Conservation (phyloP, 2,888 invertebrate genomes). For the Deilephila elpenor region DNA sequence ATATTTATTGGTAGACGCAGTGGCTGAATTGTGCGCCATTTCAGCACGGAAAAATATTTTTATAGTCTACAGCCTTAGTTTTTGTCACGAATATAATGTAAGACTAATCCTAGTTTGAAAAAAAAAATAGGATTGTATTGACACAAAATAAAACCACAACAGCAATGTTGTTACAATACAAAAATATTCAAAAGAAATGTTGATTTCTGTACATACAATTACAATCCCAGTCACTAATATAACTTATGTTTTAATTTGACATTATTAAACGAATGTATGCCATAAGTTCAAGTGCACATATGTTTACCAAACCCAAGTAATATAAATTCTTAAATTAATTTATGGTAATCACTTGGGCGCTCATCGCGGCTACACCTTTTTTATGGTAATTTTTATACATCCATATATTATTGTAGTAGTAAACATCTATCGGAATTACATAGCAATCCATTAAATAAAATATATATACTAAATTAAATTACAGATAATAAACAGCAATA, state of each 20-base stretch:
- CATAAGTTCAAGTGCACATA: conserved; percentile 19
- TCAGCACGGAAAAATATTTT: no score
- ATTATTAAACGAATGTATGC: background rate
- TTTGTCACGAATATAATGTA: no score
- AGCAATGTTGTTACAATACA: no score
- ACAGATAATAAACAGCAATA: background rate
- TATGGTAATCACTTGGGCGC: conserved; percentile 23
- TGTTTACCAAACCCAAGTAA: conserved; percentile 6
- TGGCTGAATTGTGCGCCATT: background rate
- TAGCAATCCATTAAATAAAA: conserved; percentile 1
- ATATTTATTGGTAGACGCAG: no score
- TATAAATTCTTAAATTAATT: conserved; percentile 19
- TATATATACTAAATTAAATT: background rate
- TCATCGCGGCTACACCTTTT: conserved; percentile 18
- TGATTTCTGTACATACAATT: background rate
- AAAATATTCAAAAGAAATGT: no score
- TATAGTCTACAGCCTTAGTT: no score
- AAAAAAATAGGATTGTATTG: no score
- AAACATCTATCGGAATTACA: background rate
- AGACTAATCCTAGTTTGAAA: no score
- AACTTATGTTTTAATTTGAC: background rate
- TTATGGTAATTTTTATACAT: conserved; percentile 23
- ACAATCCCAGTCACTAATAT: background rate
- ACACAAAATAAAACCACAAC: no score
- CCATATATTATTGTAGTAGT: background rate